A percentile compares a stretch with the other conserved stretches of the same genome.
Conservation (phyloP, 2,113 vertebrate species). For the Okapia johnstoni region DNA sequence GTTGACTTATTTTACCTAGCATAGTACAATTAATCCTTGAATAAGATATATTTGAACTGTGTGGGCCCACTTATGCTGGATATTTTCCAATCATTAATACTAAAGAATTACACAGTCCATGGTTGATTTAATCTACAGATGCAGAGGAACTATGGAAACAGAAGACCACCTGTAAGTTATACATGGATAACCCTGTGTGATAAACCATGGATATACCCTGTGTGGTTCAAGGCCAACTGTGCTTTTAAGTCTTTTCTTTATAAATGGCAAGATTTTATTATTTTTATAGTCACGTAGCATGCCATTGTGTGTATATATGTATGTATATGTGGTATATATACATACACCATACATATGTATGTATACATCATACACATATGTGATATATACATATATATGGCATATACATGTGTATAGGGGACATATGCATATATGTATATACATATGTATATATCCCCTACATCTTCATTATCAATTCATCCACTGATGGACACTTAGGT, state of each 20-base stretch:
- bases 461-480: not conserved
- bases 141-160: not conserved
- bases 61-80: not conserved
- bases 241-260: not conserved
- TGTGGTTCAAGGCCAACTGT: not conserved
- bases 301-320: not conserved
- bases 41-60: not conserved
- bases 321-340: not conserved
- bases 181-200: not conserved
- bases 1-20: not conserved
- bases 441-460: not conserved
- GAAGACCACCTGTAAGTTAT: not conserved
- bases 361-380: not conserved
- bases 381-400: not conserved
- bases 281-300: not conserved
- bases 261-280: not conserved
- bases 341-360: not conserved
- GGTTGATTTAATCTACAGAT: not conserved
- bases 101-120: not conserved
- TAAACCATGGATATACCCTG: too few species aligned
- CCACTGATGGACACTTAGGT: not conserved
- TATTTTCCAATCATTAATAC: not conserved
- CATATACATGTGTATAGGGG: not conserved
- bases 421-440: rapidly evolving
- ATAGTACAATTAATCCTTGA: not conserved